Conservation (phyloP, 2,797 vertebrate genomes). For the Rallus crepitans region DNA sequence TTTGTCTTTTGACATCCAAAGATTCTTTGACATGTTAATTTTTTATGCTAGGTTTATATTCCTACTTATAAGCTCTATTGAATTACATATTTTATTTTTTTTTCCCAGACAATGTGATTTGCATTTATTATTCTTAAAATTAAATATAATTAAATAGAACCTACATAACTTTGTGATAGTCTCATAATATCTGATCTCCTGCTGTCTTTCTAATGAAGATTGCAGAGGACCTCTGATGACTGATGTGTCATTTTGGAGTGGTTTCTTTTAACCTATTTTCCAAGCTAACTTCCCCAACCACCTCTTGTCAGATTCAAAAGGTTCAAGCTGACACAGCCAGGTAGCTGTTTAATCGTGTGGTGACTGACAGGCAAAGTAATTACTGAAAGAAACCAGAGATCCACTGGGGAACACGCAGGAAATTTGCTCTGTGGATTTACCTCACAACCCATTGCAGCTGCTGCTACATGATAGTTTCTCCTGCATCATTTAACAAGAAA, state of each 20-base stretch:
- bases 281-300: background rate
- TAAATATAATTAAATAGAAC: background rate
- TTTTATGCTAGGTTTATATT: background rate
- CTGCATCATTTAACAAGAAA: background rate
- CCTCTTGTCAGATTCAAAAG: background rate
- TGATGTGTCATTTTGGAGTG: background rate
- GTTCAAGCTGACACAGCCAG: background rate
- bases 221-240: background rate
- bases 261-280: background rate
- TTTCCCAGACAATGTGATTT: background rate
- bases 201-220: background rate
- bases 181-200: background rate
- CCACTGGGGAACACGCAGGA: background rate
- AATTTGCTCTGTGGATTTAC: background rate
- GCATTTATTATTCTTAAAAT: constrained; percentile 10
- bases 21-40: background rate
- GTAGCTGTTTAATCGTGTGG: background rate
- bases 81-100: background rate
- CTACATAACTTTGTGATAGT: background rate
- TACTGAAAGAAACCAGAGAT: background rate
- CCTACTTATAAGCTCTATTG: background rate
- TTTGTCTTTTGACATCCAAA: background rate
- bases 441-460: background rate
- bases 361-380: constrained; percentile 17
- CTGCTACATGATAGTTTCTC: background rate